Evolutionary conservation across 2,888 invertebrate species (phyloP), one percentile per base, ranked within the genome.

Genomic region (Scelioninae gen. 2): DNA sequence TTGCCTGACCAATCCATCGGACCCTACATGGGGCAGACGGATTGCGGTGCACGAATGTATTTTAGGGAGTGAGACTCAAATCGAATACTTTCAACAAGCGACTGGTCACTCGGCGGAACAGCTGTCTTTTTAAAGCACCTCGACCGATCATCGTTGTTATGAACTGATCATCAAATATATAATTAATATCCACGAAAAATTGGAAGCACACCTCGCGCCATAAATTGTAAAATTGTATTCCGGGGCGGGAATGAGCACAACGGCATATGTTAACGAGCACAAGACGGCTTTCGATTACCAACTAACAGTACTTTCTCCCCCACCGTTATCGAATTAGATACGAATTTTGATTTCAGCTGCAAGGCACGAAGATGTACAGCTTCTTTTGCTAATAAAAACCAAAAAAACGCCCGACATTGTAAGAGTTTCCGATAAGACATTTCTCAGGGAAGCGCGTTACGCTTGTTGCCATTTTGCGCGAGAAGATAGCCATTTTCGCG

Each of bases 291-390:
- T 18, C 28, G 25, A 25, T 50, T 46, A 39, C 25, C 39, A 6
- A 64, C 28, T 35, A 37, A 45, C 28, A n/a, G 1, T 58, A 22
- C 22, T 41, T 35, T 58, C 19, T 2, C 41, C 5, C 3, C 10
- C 1, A 9, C 4, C 9, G 31, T 31, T n/a, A n/a, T 7, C 63
- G 25, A 19, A 57, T 41, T 63, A 70, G 10, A 64, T 55, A 69
- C 60, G 33, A 73, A 60, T 70, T 65, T 74, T 74, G 78, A 70
- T 72, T 71, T 79, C 79, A 82, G 82, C 81, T 83, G 83, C 84
- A 85, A 86, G 86, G 85, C 85, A 85, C 85, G 81, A 81, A 79
- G 80, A 82, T 80, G 80, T 84, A 83, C 82, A 81, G 81, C 79
- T 80, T 80, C 75, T 74, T 64, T 57, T n/a, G n/a, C n/a, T n/a